These are phyloP conservation scores for Tanytarsus gracilentus DNA, from an alignment of 2,888 invertebrate genomes.

Conservation along the genomic window DNA sequence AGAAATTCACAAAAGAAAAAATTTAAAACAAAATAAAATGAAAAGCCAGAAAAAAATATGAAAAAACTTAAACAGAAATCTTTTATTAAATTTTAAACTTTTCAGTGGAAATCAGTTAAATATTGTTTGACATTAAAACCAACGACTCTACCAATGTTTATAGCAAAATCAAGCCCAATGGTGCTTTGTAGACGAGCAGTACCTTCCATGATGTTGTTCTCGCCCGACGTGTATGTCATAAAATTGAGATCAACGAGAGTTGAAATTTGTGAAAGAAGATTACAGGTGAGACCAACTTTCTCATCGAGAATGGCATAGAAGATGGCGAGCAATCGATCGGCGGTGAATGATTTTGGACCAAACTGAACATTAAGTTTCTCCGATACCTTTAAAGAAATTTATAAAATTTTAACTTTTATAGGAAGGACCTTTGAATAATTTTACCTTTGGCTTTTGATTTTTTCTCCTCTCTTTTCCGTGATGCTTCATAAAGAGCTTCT, in stretches of 20 bases:
- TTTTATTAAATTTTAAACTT: neutral
- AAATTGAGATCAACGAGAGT: constrained; percentile 77
- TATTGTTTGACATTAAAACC: constrained; percentile 68
- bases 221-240: constrained; percentile 59
- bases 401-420: too few relatives aligned
- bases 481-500: constrained; percentile 72
- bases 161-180: constrained; percentile 71
- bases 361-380: constrained; percentile 57
- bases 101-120: constrained; percentile 54
- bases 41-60: constrained; percentile 35
- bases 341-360: constrained; percentile 74
- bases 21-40: neutral
- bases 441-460: constrained; percentile 51
- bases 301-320: constrained; percentile 83
- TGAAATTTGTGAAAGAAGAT: constrained; percentile 77
- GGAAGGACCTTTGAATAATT: too few relatives aligned
- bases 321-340: constrained; percentile 76
- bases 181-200: constrained; percentile 80
- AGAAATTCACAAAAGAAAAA: constrained; percentile 24
- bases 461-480: constrained; percentile 64
- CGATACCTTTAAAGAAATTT: constrained; percentile 37
- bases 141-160: constrained; percentile 64
- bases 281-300: constrained; percentile 74
- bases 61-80: neutral
- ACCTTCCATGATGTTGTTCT: constrained; percentile 58